phyloP scores from a whole-genome alignment of 2,797 vertebrate species.

The Ceryle rudis region DNA sequence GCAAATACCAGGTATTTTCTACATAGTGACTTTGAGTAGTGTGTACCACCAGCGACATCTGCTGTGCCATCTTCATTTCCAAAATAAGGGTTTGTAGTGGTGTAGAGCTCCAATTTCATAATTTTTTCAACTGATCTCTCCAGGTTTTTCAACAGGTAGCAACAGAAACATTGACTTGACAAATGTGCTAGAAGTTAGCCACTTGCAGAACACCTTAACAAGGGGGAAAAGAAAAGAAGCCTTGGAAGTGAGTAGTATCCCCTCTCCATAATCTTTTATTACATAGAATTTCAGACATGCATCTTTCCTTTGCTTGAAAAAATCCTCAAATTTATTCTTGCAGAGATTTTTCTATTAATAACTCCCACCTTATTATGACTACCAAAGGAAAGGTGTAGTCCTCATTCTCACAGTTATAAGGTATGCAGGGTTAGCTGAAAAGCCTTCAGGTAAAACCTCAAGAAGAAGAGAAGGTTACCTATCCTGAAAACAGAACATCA shows the following conservation, averaged over 20 bases:
- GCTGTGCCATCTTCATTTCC: background rate
- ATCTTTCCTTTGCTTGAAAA: background rate
- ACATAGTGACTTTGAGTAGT: rapidly evolving
- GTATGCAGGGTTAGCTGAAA: background rate
- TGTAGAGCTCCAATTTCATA: background rate
- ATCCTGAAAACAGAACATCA: background rate
- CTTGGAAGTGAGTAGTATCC: background rate
- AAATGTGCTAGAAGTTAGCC: background rate
- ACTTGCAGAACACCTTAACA: background rate
- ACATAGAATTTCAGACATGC: background rate
- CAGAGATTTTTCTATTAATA: background rate
- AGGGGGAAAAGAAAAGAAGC: background rate
- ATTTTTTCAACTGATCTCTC: background rate
- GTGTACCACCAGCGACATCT: background rate
- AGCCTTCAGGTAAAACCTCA: background rate
- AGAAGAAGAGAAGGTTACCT: background rate
- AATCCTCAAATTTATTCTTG: background rate
- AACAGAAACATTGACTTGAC: background rate
- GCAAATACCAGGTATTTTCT: background rate
- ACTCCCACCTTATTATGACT: background rate
- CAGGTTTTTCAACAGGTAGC: background rate
- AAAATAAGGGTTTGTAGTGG: background rate
- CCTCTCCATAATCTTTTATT: background rate
- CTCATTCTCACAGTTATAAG: rapidly evolving
- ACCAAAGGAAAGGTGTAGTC: background rate